Evolutionary conservation across 1,140 invertebrate species (phyloP), one percentile per base, ranked within the genome.

Genomic region (Cherax quadricarinatus): DNA sequence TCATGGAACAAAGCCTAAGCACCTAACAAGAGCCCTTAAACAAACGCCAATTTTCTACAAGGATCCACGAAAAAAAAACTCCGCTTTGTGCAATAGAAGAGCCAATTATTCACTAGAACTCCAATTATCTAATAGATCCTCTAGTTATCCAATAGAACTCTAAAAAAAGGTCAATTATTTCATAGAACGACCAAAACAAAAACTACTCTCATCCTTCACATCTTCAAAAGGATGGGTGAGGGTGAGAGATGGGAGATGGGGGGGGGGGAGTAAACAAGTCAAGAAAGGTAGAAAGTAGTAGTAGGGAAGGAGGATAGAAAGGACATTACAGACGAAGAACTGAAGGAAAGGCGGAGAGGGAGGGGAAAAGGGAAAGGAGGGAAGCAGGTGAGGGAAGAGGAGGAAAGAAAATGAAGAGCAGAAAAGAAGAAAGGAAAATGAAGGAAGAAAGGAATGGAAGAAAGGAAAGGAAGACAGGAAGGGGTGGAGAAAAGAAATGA

Each of bases 111-210:
- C 53, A 57, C 53, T 57, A 57, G 53, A 57, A 57, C 14, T 14
- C 9, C 53, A 75, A 75, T 86, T 86, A 86, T 86, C 85, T 49
- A 86, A 86, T 86, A 75, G 41, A 75, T 30, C 85, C 66, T 21
- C 60, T 75, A 86, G 49, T 86, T 86, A 86, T 70, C 85, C 70
- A 86, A 86, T 86, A 75, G 66, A 86, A 86, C 66, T 24, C 70
- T 75, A 7, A 30, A 75, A 75, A 75, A 21, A 24, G n/a, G 70
- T 41, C 21, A 75, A 75, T 75, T 75, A 75, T 30, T 21, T 75
- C 70, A 75, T 75, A 75, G 70, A 75, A 24, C 70, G 12, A 30
- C n/a, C n/a, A 75, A 24, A 24, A 75, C 9, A 75, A 75, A 75
- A 75, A 75, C 24, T 21, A 5, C 9, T 9, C 9, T 10, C 66